These are phyloP conservation scores for Illadopsis cleaveri DNA, from an alignment of 2,113 vertebrate genomes.

Conservation along the genomic window DNA sequence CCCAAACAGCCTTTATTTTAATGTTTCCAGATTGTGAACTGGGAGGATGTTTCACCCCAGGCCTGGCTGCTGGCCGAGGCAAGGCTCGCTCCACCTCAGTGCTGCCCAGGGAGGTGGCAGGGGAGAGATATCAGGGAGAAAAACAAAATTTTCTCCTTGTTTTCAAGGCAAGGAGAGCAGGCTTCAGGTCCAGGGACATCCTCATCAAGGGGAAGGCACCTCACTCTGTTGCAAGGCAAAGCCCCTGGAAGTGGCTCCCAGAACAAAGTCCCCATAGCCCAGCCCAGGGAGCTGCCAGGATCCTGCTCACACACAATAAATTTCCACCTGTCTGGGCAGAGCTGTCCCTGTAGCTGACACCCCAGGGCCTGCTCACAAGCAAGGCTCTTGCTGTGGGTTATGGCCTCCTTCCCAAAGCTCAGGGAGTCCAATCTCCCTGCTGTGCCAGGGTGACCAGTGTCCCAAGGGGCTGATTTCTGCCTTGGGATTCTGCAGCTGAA, in stretches of 20 bases:
- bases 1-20: neutral
- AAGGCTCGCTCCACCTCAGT: fast-evolving
- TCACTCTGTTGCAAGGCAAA: neutral
- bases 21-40: neutral
- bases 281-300: neutral
- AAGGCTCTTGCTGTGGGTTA: neutral
- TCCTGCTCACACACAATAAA: neutral
- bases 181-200: fast-evolving
- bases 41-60: neutral
- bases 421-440: neutral
- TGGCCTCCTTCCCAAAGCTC: neutral
- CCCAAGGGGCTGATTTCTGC: neutral
- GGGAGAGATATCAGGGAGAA: neutral
- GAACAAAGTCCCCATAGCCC: neutral
- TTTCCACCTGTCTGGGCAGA: neutral
- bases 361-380: neutral
- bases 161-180: neutral
- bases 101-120: fast-evolving
- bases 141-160: neutral
- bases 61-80: neutral
- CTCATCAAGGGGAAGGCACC: neutral
- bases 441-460: too few relatives aligned
- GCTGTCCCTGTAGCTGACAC: neutral
- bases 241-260: neutral
- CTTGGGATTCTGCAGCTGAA: neutral